Conservation (phyloP, 2,797 vertebrate genomes). For the Rousettus madagascariensis region DNA sequence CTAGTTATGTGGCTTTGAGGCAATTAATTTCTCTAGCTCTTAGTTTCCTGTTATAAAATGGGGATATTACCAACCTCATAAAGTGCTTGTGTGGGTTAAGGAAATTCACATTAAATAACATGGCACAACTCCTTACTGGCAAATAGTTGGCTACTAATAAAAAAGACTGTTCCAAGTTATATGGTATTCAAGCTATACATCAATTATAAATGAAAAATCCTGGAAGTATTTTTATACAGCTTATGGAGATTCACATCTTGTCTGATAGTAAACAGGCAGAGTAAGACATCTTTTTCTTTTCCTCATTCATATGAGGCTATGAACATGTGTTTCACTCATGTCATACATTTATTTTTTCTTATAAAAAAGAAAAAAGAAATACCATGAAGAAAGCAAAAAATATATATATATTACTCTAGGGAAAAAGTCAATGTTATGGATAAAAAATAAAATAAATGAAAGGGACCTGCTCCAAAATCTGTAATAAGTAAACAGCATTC, state of each 20-base stretch:
- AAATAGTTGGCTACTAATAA: neutral
- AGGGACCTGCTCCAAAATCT: neutral
- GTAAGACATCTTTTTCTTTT: neutral
- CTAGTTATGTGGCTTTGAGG: neutral
- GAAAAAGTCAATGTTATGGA: neutral
- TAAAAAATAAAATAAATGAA: neutral
- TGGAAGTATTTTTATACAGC: neutral
- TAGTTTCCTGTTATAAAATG: conserved; percentile 13
- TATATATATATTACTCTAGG: neutral
- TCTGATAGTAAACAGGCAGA: neutral
- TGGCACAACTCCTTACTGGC: neutral
- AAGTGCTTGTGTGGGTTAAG: neutral
- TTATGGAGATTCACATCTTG: neutral
- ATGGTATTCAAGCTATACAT: neutral
- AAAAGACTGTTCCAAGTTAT: neutral
- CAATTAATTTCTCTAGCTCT: neutral
- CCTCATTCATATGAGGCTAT: conserved; percentile 19
- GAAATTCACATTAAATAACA: neutral
- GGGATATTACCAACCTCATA: neutral
- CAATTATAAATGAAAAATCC: neutral
- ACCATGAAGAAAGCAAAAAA: neutral
- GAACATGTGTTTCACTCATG: conserved; percentile 23
- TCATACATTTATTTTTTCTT: neutral
- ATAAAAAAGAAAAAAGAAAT: neutral
- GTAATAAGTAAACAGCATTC: neutral